Base-by-base conservation (phyloP, 2,113 vertebrate species). In the Ophiodon elongatus region DNA sequence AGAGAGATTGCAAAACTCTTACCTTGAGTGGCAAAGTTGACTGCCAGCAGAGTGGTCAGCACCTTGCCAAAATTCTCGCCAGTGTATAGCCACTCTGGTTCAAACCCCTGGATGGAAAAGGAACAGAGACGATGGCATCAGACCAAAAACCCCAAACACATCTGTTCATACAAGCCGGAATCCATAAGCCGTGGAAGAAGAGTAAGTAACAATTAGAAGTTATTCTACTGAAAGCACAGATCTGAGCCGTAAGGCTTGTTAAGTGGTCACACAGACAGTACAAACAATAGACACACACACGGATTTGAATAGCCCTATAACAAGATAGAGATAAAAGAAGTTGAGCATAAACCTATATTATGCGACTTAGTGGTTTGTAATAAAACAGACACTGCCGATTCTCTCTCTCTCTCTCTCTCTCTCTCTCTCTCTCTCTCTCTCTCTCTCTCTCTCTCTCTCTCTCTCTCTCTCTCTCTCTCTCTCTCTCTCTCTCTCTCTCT, bases 11-110 rank as follows among this genome's bases (percentile, higher is more conserved):
- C 15, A 15, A 25, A 75, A 54, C 39, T 13, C 96, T 96, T 96
- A 99, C 98, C 98, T 97, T 98, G 97, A 4, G 97, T 97, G 56
- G 97, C 97, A 91, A 97, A 97, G 95, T 96, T 98, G 88, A 99
- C 88, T 73, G 97, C 97, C 89, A 96, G 92, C 88, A 99, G 95
- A 4, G 97, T 97, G 69, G 90, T 96, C 90, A 99, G 91, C 65
- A 99, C 96, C 91, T 97, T 97, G 91, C 94, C 92, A 93, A 99
- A 99, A 83, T 97, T 97, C 88, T 96, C 96, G n/a, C 97, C 97
- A 6, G 94, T 93, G 92, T 97, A 98, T 76, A 99, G 92, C 88
- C 97, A 96, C 82, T 96, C 95, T 1, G 97, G 96, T 85, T 99
- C 97, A 95, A 99, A 99, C 15, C 96, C 96, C 98, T 99, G 93